Percentiles rank a stretch among this genome's conserved stretches.
phyloP scores from a whole-genome alignment of 2,113 vertebrate genomes.

The Felis catus region F.catus_Fca126_mat1.0 CM031413.1:7027501-7028000 shows the following conservation, averaged over 20 bases:
- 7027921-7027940: not conserved
- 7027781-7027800: not conserved
- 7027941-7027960: not conserved
- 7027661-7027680: not conserved
- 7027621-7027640: not conserved
- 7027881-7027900: not conserved
- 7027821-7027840: not conserved
- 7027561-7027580: not conserved
- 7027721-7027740: not conserved
- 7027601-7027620: not conserved
- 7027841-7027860: not conserved
- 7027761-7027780: not conserved
- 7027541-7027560: not conserved
- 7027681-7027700: not conserved
- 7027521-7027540: not conserved
- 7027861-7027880: not conserved
- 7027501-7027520: not conserved
- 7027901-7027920: not conserved
- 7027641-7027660: not conserved
- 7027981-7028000: not conserved
- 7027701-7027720: not conserved
- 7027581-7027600: not conserved
- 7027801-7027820: not conserved
- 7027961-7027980: not conserved
- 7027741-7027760: not conserved